Evolutionary conservation across 2,888 invertebrate genomes (phyloP).

Genomic region (Ophion obscuratus): DNA sequence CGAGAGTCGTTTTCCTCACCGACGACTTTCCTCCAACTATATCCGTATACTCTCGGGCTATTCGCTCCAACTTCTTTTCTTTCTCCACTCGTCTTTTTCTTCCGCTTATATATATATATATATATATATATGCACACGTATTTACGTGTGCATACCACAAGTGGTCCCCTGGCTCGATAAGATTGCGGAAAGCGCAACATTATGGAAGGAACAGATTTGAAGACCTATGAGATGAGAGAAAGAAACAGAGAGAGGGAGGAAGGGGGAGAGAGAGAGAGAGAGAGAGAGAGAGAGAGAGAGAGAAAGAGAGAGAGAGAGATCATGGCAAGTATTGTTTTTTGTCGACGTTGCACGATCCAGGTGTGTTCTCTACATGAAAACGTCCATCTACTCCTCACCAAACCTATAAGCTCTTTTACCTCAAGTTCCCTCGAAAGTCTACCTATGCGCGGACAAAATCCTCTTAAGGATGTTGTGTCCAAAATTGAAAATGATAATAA

Average conservation of each 20-base stretch:
- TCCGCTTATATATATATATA: too few species aligned
- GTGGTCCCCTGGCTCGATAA: constrained; percentile 42
- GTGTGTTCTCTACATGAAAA: too few species aligned
- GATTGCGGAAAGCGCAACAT: constrained; percentile 43
- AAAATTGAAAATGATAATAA: too few species aligned
- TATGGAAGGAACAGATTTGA: constrained; percentile 3
- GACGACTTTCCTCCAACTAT: constrained; percentile 11
- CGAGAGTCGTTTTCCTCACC: constrained; percentile 18
- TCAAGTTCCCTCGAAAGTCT: too few species aligned
- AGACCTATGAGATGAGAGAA: constrained; percentile 5
- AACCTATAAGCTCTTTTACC: too few species aligned
- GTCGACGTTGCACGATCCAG: too few species aligned
- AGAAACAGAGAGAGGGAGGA: constrained; percentile 11
- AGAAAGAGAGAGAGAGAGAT: too few species aligned
- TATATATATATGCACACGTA: too few species aligned
- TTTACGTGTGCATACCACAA: background rate
- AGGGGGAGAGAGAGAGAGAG: constrained; percentile 14
- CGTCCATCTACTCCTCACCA: too few species aligned
- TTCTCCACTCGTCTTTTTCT: background rate
- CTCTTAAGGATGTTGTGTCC: too few species aligned
- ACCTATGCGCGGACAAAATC: too few species aligned
- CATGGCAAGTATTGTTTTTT: too few species aligned
- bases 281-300: constrained; percentile 26
- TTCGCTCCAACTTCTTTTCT: constrained; percentile 21
- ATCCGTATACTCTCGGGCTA: constrained; percentile 14